Conservation (phyloP, 1,140 invertebrate genomes). For the Diorhabda carinulata region DNA sequence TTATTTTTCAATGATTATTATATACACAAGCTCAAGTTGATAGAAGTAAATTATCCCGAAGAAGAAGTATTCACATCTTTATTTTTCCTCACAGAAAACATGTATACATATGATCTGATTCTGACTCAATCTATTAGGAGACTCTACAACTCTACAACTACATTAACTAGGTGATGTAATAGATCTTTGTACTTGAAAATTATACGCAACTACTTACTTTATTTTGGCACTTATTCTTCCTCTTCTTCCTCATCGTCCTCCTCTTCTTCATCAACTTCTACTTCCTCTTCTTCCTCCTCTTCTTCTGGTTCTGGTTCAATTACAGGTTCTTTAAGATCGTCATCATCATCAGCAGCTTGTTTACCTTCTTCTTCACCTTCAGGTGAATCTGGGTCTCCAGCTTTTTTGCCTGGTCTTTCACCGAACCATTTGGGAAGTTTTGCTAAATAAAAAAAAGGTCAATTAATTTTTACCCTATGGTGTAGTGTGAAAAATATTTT, state of each 20-base stretch:
- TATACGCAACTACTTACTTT: too few relatives aligned
- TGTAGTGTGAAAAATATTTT: too few relatives aligned
- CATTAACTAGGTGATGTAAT: too few relatives aligned
- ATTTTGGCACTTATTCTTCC: conserved; percentile 55
- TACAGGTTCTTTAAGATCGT: conserved; percentile 65
- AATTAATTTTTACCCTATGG: not conserved
- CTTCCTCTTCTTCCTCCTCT: conserved; percentile 69
- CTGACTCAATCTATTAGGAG: too few relatives aligned
- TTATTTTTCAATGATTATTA: too few relatives aligned
- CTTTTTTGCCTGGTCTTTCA: conserved; percentile 87
- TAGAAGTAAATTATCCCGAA: too few relatives aligned
- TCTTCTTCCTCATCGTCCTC: conserved; percentile 69
- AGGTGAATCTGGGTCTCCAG: conserved; percentile 79
- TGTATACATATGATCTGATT: too few relatives aligned
- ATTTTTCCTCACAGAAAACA: too few relatives aligned
- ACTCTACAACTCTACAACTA: too few relatives aligned
- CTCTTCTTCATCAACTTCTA: conserved; percentile 57
- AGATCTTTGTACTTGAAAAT: too few relatives aligned
- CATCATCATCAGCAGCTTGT: conserved; percentile 63
- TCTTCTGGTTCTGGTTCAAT: conserved; percentile 66
- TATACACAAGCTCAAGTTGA: too few relatives aligned
- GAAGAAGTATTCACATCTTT: too few relatives aligned
- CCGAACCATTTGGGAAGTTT: conserved; percentile 92
- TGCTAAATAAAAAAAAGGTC: conserved; percentile 53
- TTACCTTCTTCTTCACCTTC: conserved; percentile 84